These are phyloP conservation scores for Gastrophysa polygoni DNA, from an alignment of 2,888 invertebrate species.

Conservation along the genomic window DNA sequence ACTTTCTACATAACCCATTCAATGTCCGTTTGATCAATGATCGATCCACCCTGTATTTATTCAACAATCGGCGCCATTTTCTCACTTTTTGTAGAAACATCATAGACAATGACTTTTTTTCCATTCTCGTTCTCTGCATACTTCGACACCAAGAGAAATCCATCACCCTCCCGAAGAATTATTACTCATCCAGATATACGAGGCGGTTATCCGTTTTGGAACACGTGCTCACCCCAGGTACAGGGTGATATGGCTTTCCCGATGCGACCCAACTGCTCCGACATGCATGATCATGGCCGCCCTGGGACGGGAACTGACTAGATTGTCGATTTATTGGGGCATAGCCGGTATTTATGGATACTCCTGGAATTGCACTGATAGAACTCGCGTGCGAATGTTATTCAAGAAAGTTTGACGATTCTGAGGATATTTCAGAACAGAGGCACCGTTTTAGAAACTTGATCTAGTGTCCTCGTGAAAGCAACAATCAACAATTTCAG, in stretches of 20 bases:
- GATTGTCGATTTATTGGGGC: conserved; percentile 56
- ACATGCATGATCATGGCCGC: conserved; percentile 55
- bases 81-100: too few relatives aligned
- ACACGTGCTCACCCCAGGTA: not conserved
- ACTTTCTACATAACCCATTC: too few relatives aligned
- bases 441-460: too few relatives aligned
- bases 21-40: too few relatives aligned
- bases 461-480: too few relatives aligned
- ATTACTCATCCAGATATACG: not conserved
- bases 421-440: not conserved
- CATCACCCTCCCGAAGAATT: not conserved
- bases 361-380: conserved; percentile 55
- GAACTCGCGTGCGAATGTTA: conserved; percentile 29
- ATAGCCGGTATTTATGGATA: conserved; percentile 57
- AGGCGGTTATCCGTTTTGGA: not conserved
- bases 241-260: conserved; percentile 19
- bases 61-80: too few relatives aligned
- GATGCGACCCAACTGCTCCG: conserved; percentile 39
- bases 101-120: too few relatives aligned
- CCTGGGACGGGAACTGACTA: conserved; percentile 54
- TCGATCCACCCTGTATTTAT: too few relatives aligned
- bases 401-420: conserved; percentile 1
- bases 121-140: not conserved
- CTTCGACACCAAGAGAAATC: not conserved
- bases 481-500: too few relatives aligned